Percentiles rank a stretch among this genome's conserved stretches.
Evolutionary conservation across 2,888 invertebrate species (phyloP).

Genomic region (Tenthredo mesomela): DNA sequence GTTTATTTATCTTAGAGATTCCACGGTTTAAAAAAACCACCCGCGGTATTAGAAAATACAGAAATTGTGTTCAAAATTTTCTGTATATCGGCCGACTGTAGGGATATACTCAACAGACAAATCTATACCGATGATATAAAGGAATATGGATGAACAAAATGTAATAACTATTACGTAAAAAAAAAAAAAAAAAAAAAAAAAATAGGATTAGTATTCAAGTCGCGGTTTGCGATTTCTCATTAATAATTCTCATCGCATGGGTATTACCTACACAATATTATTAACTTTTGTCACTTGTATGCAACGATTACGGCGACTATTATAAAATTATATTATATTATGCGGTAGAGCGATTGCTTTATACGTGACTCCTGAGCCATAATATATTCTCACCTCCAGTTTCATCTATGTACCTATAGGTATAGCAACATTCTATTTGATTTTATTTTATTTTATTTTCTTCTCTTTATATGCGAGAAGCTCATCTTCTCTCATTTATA

Average conservation of each 20-base stretch:
- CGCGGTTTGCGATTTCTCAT: not conserved
- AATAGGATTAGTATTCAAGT: not conserved
- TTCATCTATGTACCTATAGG: not conserved
- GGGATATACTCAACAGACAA: not conserved
- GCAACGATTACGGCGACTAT: not conserved
- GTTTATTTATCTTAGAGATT: not conserved
- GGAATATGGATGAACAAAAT: too few relatives aligned
- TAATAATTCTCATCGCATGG: not conserved
- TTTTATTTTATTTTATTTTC: not conserved
- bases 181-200: not conserved
- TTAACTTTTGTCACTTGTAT: not conserved
- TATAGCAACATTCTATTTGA: too few relatives aligned
- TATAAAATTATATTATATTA: not conserved
- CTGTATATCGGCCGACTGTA: not conserved
- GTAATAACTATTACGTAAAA: not conserved
- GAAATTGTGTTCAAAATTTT: not conserved
- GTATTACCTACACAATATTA: not conserved
- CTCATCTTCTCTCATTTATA: not conserved
- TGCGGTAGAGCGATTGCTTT: not conserved
- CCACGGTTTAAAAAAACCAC: not conserved
- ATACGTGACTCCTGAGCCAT: not conserved
- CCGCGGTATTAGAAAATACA: not conserved
- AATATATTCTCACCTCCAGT: not conserved
- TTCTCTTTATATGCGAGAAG: not conserved
- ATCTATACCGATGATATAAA: not conserved